phyloP scores from a whole-genome alignment of 2,113 vertebrate genomes.

The Brienomyrus brachyistius region DNA sequence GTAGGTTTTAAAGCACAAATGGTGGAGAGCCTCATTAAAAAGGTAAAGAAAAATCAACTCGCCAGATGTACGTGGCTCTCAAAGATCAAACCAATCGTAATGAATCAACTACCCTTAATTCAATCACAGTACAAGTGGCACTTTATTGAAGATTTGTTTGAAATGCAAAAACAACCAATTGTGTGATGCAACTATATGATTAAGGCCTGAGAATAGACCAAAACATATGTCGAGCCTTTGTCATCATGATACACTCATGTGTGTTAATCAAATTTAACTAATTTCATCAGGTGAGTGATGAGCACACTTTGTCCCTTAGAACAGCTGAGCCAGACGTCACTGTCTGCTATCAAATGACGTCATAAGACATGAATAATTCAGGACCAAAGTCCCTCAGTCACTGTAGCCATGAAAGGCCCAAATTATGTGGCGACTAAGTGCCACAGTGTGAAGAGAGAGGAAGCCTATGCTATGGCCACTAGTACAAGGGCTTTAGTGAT shows the following conservation, averaged over 20 bases:
- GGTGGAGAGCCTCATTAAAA: background rate
- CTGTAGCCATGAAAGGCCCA: background rate
- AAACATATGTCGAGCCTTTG: background rate
- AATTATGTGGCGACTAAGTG: background rate
- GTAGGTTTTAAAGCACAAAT: background rate
- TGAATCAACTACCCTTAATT: background rate
- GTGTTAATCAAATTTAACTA: background rate
- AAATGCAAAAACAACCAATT: background rate
- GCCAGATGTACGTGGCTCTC: background rate
- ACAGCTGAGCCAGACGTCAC: background rate
- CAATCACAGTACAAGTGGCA: slow-evolving; percentile 9
- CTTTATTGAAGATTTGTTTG: background rate
- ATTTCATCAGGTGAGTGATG: background rate
- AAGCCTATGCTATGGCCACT: background rate
- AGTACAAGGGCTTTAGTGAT: background rate
- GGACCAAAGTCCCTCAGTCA: slow-evolving; percentile 15
- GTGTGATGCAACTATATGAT: background rate
- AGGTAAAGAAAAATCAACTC: background rate
- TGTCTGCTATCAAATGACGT: background rate
- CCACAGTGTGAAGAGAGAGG: background rate
- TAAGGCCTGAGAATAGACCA: background rate
- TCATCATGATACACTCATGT: background rate
- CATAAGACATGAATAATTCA: slow-evolving; percentile 14
- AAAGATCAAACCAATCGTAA: background rate
- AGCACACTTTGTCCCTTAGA: background rate